Base-by-base conservation (phyloP, 2,888 invertebrate genomes). In the Julus scandinavius region DNA sequence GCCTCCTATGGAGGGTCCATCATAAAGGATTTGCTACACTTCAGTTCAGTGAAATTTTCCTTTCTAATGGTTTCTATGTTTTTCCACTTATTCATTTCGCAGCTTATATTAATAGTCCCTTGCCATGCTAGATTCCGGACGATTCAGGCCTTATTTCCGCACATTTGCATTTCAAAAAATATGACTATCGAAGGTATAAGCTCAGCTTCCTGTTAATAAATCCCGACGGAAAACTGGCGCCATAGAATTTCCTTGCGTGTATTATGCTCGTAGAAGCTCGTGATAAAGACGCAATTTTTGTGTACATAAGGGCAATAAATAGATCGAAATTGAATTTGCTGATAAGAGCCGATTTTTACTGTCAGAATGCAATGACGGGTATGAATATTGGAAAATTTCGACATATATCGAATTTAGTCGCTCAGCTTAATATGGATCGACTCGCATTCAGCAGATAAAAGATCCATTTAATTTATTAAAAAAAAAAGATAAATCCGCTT, bases 221-320 rank as follows among this genome's bases (percentile, higher is more conserved):
- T 9, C 72, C 29, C 2, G 7, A 20, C 5, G 63, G 63, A n/a
- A n/a, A 63, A 49, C 49, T 49, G 49, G 49, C 49, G 49, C 49
- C 49, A 7, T 9, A 49, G n/a, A 5, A 17, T n/a, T 72, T 20
- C 29, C 29, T 72, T 7, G 72, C 72, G 17, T 58, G 58, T n/a
- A 58, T 58, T 58, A 72, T 29, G 29, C 72, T 29, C 72, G n/a
- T 2, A 5, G 1, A 58, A n/a, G 6, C n/a, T n/a, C 58, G 17
- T n/a, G 72, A 72, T 72, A 72, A 72, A 72, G 72, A 29, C 11
- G 72, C 72, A 72, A 72, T 72, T 72, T n/a, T 72, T 29, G 72
- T 72, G 72, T 72, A 72, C 72, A 72, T 29, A 72, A 72, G 72
- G 72, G 72, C 72, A 72, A 72, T 72, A 72, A 72, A 72, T 72